These are phyloP conservation scores for Hipposideros larvatus DNA, from an alignment of 2,797 vertebrate species.

Conservation along the genomic window DNA sequence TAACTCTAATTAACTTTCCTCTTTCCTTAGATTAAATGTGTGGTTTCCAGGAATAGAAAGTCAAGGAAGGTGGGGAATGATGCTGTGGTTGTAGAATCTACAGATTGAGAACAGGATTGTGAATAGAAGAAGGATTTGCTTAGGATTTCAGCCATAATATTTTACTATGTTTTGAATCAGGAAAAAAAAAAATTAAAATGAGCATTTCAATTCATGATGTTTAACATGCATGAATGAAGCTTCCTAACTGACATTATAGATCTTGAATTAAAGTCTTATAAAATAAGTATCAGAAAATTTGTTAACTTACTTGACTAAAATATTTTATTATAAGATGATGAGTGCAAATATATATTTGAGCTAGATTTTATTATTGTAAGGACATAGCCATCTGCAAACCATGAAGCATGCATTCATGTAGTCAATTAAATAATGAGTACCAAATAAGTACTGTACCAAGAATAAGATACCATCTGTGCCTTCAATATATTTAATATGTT, in stretches of 20 bases:
- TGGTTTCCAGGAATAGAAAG: conserved; percentile 46
- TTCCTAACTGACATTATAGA: background rate
- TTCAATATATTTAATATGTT: conserved; percentile 5
- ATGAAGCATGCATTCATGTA: background rate
- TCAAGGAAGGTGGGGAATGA: background rate
- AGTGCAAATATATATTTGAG: background rate
- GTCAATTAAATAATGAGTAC: conserved; percentile 31
- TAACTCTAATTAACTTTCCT: conserved; percentile 33
- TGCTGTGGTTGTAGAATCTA: background rate
- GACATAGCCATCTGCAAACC: background rate
- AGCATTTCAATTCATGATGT: conserved; percentile 7
- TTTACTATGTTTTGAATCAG: background rate
- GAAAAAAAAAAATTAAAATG: background rate
- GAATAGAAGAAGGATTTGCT: background rate
- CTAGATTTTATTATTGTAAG: background rate
- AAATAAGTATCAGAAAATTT: conserved; percentile 17
- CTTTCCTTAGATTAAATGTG: conserved; percentile 14
- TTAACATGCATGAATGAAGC: background rate
- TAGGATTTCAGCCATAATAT: background rate
- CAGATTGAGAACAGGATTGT: background rate
- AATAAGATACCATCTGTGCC: conserved; percentile 24
- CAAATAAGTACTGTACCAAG: background rate
- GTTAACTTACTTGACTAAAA: conserved; percentile 2
- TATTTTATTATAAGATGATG: background rate
- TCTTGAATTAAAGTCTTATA: background rate